Base-by-base conservation (phyloP, 2,113 vertebrate species). In the Macroglossus sobrinus region DNA sequence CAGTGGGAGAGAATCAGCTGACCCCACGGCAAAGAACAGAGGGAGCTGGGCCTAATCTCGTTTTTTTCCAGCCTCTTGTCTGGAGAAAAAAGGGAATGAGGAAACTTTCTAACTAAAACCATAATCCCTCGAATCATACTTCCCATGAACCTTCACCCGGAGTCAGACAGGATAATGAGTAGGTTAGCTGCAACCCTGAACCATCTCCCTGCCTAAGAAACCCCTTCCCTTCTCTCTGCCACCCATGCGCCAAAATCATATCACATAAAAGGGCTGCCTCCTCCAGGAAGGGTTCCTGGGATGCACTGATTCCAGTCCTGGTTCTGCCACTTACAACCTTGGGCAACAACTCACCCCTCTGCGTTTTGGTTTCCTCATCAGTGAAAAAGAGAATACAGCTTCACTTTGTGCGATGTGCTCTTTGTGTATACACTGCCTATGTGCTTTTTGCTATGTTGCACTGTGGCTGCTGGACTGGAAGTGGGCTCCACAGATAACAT, bases 1-100 rank as follows among this genome's bases (percentile, higher is more conserved):
- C 30, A 22, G 30, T 40, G 30, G 18, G 66, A 63, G 63, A 74
- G 61, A 75, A 75, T 78, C 91, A 93, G 94, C 88, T 97, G 96
- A 96, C 40, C 81, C 75, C 40, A 30, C 0, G 63, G 94, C 85
- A 45, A 40, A 64, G 57, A 15, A 43, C n/a, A 66, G 4, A 82
- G 8, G 35, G 59, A 72, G 47, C 50, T 47, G 21, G 71, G 71
- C 55, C 75, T 18, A 12, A 40, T 9, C 24, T 35, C 43, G 79
- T 15, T 81, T 80, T 82, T n/a, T 47, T 72, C 71, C 7, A 19
- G 55, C 28, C 50, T 18, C 24, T 5, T 26, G 22, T 26, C 68
- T 66, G 47, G 64, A 69, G 55, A 15, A 47, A 43, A 75, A 53
- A 57, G 33, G 0, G 9, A 69, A 28, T 4, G 45, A 84, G 4